A percentile compares a stretch with the other conserved stretches of the same genome.
These are phyloP conservation scores for Nymphalis polychloros DNA, from an alignment of 2,888 invertebrate genomes.

Conservation along the genomic window DNA sequence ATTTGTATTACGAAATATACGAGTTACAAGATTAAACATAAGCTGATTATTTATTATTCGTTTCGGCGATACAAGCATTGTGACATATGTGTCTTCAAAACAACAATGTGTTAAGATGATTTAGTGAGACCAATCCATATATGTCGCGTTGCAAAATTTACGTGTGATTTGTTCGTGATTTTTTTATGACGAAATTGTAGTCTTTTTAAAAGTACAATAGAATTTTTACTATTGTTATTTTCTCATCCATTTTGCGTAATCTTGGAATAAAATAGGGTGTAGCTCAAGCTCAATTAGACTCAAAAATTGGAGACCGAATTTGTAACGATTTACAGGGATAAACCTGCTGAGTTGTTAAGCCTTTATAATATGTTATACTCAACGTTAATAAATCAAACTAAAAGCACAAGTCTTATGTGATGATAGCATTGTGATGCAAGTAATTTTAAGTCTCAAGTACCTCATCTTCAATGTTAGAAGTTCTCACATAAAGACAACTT, in stretches of 20 bases:
- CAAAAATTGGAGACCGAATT: not conserved
- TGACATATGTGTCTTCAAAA: slow-evolving; percentile 29
- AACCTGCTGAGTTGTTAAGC: too few species aligned
- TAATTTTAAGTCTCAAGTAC: slow-evolving; percentile 7
- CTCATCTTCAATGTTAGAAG: slow-evolving; percentile 41
- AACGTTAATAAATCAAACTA: not conserved
- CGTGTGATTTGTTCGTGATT: too few species aligned
- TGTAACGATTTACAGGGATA: too few species aligned
- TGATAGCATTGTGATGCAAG: slow-evolving; percentile 7
- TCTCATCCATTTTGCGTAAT: too few species aligned
- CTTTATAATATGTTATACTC: too few species aligned
- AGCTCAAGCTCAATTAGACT: too few species aligned
- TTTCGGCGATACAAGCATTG: slow-evolving; percentile 40
- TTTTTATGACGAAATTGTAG: not conserved
- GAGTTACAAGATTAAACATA: slow-evolving; percentile 44
- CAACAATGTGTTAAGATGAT: slow-evolving; percentile 25
- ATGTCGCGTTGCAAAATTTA: slow-evolving; percentile 16
- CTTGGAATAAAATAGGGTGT: too few species aligned
- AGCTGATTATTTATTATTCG: slow-evolving; percentile 43
- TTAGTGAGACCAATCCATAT: slow-evolving; percentile 24
- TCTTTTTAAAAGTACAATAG: too few species aligned
- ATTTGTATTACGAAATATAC: slow-evolving; percentile 13
- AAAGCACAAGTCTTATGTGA: slow-evolving; percentile 7
- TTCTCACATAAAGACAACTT: slow-evolving; percentile 60
- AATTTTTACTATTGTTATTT: too few species aligned